phyloP scores from a whole-genome alignment of 92 coral and sea anemone species.

The Epizoanthus scotinus region DNA sequence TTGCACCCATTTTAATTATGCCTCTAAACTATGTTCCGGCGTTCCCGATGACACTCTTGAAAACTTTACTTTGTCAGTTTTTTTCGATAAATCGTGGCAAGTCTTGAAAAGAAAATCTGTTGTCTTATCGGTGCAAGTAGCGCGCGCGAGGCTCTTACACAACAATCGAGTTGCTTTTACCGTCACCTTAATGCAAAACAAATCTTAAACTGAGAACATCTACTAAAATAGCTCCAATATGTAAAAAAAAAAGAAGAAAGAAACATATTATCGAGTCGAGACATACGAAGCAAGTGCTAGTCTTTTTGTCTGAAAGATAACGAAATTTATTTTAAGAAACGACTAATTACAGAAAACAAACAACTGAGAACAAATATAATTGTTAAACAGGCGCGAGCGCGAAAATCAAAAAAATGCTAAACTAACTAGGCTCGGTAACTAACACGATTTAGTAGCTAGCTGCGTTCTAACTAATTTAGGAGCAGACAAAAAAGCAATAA shows the following conservation, averaged over 20 bases:
- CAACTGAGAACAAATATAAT: constrained; percentile 15
- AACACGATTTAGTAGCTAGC: constrained; percentile 5
- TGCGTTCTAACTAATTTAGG: constrained; percentile 12
- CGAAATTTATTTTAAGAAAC: neutral
- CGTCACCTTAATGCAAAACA: constrained; percentile 21
- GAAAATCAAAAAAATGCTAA: constrained; percentile 11
- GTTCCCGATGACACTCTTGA: constrained; percentile 25
- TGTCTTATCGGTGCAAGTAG: constrained; percentile 23
- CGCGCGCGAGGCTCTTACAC: constrained; percentile 30
- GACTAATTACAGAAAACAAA: constrained; percentile 10
- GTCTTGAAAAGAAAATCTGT: constrained; percentile 26
- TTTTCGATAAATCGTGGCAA: constrained; percentile 19
- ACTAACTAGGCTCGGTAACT: constrained; percentile 19
- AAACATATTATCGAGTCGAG: constrained; percentile 17
- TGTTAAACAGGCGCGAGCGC: constrained; percentile 23
- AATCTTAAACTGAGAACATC: constrained; percentile 26
- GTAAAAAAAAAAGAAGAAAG: neutral
- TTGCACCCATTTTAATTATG: constrained; percentile 16
- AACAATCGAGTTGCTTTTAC: constrained; percentile 26
- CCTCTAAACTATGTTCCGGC: constrained; percentile 5
- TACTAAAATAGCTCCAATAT: constrained; percentile 24
- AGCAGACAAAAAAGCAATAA: constrained; percentile 22
- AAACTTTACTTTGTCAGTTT: constrained; percentile 19
- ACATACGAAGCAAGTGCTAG: constrained; percentile 13
- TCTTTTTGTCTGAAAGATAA: constrained; percentile 6